Evolutionary conservation across 2,113 vertebrate genomes (phyloP), one percentile per base, ranked within the genome.

Genomic region (Aix galericulata): DNA sequence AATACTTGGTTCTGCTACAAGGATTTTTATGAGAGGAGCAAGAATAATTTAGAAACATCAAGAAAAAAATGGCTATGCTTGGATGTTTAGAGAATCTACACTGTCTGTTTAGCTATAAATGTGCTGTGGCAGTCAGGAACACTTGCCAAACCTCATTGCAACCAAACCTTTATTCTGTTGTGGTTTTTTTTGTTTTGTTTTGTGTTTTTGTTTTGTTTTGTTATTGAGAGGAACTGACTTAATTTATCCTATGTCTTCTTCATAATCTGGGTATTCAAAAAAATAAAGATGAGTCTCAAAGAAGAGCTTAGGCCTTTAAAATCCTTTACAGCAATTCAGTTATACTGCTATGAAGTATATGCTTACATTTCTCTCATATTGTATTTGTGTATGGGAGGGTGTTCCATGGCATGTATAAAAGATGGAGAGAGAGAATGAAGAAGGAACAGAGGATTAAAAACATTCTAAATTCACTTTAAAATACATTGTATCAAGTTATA

Each of bases 11-110:
- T 96, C 82, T 94, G 85, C 91, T 82, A 97, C 89, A 21, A 75
- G 38, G 77, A 89, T 87, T 94, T 93, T 96, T 96, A 97, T 59
- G 75, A 95, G 64, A 89, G 77, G 31, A 96, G 60, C 58, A 90
- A 96, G 81, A 74, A 67, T 95, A 91, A 84, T 94, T 94, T 81
- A 84, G 69, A 81, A 66, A 92, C 79, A 93, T 93, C 88, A 96
- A 89, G 82, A 93, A 84, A 93, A 95, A 94, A 75, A 36, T 69
- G 67, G 67, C 78, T 82, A 2, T 76, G 50, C 71, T 46, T 66
- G 56, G 38, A 59, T 77, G 67, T 94, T 89, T 48, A 71, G 68
- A 85, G 52, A 76, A 82, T 87, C 46, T 71, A 38, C 88, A 75
- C 73, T 79, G 71, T 84, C 88, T 94, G 77, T 84, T 71, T 48